Percentiles rank a stretch among this genome's conserved stretches.
phyloP scores from a whole-genome alignment of 2,797 vertebrate genomes.

The Crocodylus rhombifer region DNA sequence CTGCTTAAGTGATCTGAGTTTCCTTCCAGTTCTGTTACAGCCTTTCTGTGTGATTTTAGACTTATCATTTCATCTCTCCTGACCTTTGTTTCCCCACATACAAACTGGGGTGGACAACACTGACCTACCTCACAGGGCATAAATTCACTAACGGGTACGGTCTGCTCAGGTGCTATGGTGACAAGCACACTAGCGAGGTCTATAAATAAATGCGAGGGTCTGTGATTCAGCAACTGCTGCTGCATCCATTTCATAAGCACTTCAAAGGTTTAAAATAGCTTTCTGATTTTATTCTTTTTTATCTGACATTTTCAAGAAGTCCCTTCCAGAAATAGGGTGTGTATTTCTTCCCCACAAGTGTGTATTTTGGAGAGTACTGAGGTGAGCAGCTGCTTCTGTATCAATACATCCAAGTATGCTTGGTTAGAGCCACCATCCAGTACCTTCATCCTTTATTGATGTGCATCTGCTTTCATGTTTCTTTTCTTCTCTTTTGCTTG shows the following conservation, averaged over 20 bases:
- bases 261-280: slow-evolving; percentile 24
- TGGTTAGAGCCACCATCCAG: not conserved
- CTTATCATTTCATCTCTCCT: not conserved
- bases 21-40: not conserved
- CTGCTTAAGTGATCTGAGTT: not conserved
- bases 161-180: accelerated
- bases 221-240: slow-evolving; percentile 50
- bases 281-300: not conserved
- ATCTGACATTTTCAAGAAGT: not conserved
- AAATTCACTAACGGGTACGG: slow-evolving; percentile 34
- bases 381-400: not conserved
- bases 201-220: slow-evolving; percentile 43
- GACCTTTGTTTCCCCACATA: slow-evolving; percentile 14
- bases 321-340: not conserved
- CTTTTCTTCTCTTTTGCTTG: not conserved
- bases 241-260: not conserved
- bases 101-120: slow-evolving; percentile 31
- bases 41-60: not conserved
- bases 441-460: not conserved
- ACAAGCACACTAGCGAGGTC: slow-evolving; percentile 13
- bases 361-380: not conserved
- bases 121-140: slow-evolving; percentile 11
- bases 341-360: not conserved
- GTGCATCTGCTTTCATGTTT: not conserved
- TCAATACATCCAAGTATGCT: not conserved